Base-by-base conservation (phyloP, 2,113 vertebrate genomes). In the Ceratotherium simum region DNA sequence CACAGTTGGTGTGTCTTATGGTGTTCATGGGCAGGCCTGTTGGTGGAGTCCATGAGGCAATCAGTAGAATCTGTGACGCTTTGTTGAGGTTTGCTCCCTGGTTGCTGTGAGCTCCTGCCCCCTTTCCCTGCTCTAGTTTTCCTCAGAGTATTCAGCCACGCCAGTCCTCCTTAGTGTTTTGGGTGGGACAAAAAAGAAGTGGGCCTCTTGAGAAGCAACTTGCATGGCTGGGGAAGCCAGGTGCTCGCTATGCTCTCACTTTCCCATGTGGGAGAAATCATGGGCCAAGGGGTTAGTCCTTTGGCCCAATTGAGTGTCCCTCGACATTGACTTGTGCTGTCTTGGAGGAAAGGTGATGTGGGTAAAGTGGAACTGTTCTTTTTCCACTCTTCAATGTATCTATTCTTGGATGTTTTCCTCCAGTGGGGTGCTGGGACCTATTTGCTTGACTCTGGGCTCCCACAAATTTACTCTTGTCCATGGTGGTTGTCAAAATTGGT, bases 391-490 rank as follows among this genome's bases (percentile, higher is more conserved):
- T 60, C 2, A 16, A 4, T 27, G 14, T 25, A 3, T 11, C 13
- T 2, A 54, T 29, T 42, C 36, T 5, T 10, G 36, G 23, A 18
- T 3, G n/a, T 51, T 51, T n/a, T 54, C 16, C 67, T 36, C 33
- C 67, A 36, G 8, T 3, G 48, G 67, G 17, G 67, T 69, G 14
- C 33, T n/a, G 14, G 33, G 31, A 69, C 65, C 65, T 69, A 7
- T 78, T 27, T 0, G 1, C 4, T 46, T 60, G 80, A 27, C 27
- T 62, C 58, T 21, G 2, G 16, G 36, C 56, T 46, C 81, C 27
- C 36, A 6, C 3, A 46, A 18, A 20, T 8, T 4, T 54, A 3
- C 46, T 48, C 20, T 27, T 3, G 0, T 8, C 20, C 4, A 0
- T 14, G 12, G 31, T 36, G 4, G 65, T 36, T 36, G 46, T 70